Percentiles rank a stretch among this genome's conserved stretches.
Evolutionary conservation across 1,140 invertebrate genomes (phyloP).

Genomic region (Pogonomyrmex californicus): DNA sequence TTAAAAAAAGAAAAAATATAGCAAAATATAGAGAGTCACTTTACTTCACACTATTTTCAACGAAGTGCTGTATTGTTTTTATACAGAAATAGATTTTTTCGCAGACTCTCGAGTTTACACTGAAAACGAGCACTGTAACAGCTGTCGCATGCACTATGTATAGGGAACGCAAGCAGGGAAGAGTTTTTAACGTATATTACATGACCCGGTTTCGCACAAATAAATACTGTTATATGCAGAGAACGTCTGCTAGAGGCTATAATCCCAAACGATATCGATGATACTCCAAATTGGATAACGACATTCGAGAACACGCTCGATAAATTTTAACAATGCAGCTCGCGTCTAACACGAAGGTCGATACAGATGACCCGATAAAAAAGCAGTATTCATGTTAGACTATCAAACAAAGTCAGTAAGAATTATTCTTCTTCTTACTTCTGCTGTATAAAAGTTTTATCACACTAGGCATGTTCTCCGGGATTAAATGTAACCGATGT

Average conservation of each 20-base stretch:
- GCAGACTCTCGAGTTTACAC: slow-evolving; percentile 28
- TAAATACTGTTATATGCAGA: slow-evolving; percentile 58
- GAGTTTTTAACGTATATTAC: slow-evolving; percentile 59
- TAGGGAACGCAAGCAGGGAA: not conserved
- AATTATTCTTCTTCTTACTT: not conserved
- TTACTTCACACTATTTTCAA: slow-evolving; percentile 15
- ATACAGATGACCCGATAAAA: slow-evolving; percentile 9
- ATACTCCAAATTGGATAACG: slow-evolving; percentile 57
- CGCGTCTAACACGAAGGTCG: slow-evolving; percentile 21
- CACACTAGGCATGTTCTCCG: not conserved
- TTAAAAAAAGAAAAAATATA: slow-evolving; percentile 1
- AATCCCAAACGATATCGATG: slow-evolving; percentile 52
- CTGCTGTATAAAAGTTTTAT: not conserved
- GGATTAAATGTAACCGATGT: not conserved
- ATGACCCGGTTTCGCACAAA: slow-evolving; percentile 47
- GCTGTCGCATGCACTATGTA: slow-evolving; percentile 44
- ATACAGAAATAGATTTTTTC: slow-evolving; percentile 52
- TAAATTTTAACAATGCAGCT: slow-evolving; percentile 50
- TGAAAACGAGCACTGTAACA: slow-evolving; percentile 29
- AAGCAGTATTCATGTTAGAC: not conserved
- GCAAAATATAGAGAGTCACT: not conserved
- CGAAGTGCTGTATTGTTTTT: slow-evolving; percentile 45
- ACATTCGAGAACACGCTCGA: slow-evolving; percentile 24
- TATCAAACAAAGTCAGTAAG: slow-evolving; percentile 8
- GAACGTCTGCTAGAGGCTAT: slow-evolving; percentile 32